Conservation (phyloP, 2,113 vertebrate genomes). For the Psilopogon haemacephalus region DNA sequence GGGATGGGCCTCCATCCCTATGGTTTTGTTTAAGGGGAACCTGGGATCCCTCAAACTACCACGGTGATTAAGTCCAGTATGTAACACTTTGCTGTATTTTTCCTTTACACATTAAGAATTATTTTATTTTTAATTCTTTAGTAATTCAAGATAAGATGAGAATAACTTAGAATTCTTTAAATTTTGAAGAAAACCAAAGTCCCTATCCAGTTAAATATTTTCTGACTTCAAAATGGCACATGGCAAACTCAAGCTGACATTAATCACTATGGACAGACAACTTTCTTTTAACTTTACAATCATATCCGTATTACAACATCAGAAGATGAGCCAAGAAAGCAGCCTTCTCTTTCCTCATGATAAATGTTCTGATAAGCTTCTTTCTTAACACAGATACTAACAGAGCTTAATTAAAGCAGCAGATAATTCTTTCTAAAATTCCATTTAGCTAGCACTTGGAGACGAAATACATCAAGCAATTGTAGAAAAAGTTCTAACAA, state of each 20-base stretch:
- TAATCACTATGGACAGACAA: neutral
- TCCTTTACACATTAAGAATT: neutral
- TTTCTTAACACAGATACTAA: neutral
- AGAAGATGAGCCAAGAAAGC: neutral
- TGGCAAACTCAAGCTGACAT: neutral
- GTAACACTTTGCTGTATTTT: neutral
- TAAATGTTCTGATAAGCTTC: neutral
- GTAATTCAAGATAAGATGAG: neutral
- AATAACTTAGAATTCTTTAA: neutral
- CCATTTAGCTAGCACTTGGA: neutral
- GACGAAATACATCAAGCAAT: neutral
- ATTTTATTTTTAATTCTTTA: neutral
- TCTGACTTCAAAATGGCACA: conserved; percentile 3
- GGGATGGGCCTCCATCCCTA: too few species aligned
- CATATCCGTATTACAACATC: neutral
- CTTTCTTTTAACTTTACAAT: neutral
- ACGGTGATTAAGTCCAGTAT: too few species aligned
- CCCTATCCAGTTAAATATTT: neutral
- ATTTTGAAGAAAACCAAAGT: neutral
- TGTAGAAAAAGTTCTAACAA: neutral
- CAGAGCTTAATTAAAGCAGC: neutral
- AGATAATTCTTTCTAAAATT: neutral
- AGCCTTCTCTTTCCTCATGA: neutral
- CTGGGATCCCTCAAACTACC: too few species aligned
- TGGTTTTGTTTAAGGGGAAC: too few species aligned